Base-by-base conservation (phyloP, 1,140 invertebrate genomes). In the Cotesia vestalis region DNA sequence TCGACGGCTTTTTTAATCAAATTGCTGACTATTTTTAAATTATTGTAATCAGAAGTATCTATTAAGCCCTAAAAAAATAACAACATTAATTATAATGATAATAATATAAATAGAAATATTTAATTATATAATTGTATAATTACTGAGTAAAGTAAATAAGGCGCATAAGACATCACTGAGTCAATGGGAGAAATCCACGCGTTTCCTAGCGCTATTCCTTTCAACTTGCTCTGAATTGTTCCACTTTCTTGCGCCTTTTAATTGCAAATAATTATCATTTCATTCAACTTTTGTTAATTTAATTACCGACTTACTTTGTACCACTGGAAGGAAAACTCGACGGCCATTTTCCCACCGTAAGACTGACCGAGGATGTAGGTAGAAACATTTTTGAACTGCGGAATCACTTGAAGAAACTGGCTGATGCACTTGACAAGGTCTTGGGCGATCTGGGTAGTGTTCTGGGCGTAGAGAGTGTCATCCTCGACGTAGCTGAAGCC, bases 271-370 rank as follows among this genome's bases (percentile, higher is more conserved):
- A 62, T 36, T n/a, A 62, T 36, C 1, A 27, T 36, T 38, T 40
- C n/a, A 62, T 61, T 61, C 34, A 38, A 62, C 27, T 27, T 1
- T n/a, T 52, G 20, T 20, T 12, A 6, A 27, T 12, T 62, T n/a
- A 27, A 59, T 20, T 11, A 8, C 11, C 40, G 8, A 46, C 9
- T 20, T 85, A 93, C 92, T 83, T 90, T 85, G 76, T 89, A 84
- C 80, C 93, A 88, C 38, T 83, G 77, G 34, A 88, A 81, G 0
- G 89, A 92, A 79, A 96, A 94, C 76, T 94, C 92, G 6, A 92
- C 90, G 0, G 94, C 91, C 93, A 96, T 96, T 88, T 96, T 97
- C 0, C 94, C 95, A 11, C 95, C 95, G 84, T 96, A 96, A 0
- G 94, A 95, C 81, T 96, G 93, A 34, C 91, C 92, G 73, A 93